Conservation (phyloP, 2,888 invertebrate species). For the Onthophagus sagittarius region DNA sequence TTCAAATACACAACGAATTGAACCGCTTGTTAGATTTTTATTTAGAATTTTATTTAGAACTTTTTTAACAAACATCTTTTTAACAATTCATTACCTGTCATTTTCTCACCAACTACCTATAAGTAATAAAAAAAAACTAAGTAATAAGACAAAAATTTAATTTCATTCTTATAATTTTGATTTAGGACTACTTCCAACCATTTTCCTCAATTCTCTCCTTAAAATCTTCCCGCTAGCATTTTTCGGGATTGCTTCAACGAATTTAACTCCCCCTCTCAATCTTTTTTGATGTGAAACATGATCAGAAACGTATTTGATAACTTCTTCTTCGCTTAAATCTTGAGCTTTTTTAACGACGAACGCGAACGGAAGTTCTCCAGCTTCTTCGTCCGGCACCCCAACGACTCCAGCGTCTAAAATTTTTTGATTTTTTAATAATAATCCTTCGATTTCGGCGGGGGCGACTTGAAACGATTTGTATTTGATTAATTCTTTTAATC, state of each 20-base stretch:
- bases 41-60: too few relatives aligned
- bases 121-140: too few relatives aligned
- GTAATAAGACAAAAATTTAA: too few relatives aligned
- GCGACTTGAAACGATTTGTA: conserved; percentile 39
- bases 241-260: conserved; percentile 52
- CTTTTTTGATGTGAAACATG: conserved; percentile 70
- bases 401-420: conserved; percentile 79
- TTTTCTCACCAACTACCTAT: too few relatives aligned
- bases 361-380: conserved; percentile 74
- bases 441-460: conserved; percentile 80
- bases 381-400: conserved; percentile 68
- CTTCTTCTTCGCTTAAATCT: conserved; percentile 48
- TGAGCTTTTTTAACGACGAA: conserved; percentile 64
- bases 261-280: conserved; percentile 61
- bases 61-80: too few relatives aligned
- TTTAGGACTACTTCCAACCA: conserved; percentile 1
- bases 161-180: conserved; percentile 46
- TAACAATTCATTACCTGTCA: too few relatives aligned
- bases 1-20: too few relatives aligned
- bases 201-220: conserved; percentile 41
- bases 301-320: conserved; percentile 48
- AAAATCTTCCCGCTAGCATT: conserved; percentile 53
- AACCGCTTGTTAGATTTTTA: too few relatives aligned
- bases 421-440: conserved; percentile 66
- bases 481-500: conserved; percentile 76